Base-by-base conservation (phyloP, 23 tunicate genomes). In the Styela plicata region DNA sequence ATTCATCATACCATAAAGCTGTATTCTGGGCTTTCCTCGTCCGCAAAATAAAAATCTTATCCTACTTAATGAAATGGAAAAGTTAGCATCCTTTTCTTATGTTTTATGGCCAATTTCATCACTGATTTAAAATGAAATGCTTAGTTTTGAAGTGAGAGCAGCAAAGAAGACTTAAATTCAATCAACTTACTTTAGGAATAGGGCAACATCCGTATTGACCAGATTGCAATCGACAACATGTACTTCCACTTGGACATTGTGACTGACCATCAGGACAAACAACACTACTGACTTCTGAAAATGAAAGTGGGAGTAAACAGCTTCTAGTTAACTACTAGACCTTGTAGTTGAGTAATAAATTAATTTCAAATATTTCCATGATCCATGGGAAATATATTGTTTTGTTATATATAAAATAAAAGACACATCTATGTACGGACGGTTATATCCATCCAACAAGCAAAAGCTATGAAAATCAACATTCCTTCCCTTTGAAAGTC, bases 201-300 rank as follows among this genome's bases (percentile, higher is more conserved):
- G 81, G 81, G 37, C 81, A 76, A 52, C 81, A 76, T 76, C 81
- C 81, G 36, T 76, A 76, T 53, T 76, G 64, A 13, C 81, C 81
- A 76, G 81, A 76, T 21, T 27, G 17, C 7, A 44, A 57, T 24
- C 18, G 13, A 57, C 81, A 76, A 37, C 81, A 76, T 22, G 81
- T 76, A 52, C 32, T 76, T 33, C 81, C 81, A 57, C 36, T 66
- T 28, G 81, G 81, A 52, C 81, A 76, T 25, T 36, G 16, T 33
- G 63, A 76, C 36, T 2, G 25, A 1, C 81, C 81, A 23, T 37
- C 81, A 23, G 81, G 81, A 57, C 81, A 76, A 0, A 53, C 23
- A 7, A 76, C 81, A 37, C 36, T 53, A 32, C 57, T 16, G n/a
- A 68, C 73, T 13, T 29, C 73, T 68, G 73, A 68, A 68, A 68